Conservation (phyloP, 1,140 invertebrate genomes). For the Xylocopa sonorina region DNA sequence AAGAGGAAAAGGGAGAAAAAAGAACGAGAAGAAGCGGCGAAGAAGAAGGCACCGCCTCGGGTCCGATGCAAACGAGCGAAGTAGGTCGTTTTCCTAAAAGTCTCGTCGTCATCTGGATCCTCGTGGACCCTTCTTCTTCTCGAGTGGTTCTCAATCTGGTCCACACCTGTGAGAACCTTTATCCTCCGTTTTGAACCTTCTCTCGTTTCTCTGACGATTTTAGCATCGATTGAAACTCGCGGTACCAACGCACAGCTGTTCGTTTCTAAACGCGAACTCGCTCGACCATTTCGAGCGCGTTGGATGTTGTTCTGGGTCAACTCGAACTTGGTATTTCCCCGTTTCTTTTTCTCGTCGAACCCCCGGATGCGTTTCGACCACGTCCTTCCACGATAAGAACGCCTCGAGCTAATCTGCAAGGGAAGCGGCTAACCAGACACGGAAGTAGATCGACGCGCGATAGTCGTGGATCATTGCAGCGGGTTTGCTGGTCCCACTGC, state of each 20-base stretch:
- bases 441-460: conserved; percentile 60
- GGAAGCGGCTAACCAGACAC: conserved; percentile 73
- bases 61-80: conserved; percentile 52
- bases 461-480: not conserved
- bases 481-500: not conserved
- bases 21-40: not conserved
- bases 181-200: no score
- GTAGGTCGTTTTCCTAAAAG: conserved; percentile 55
- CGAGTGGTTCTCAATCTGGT: conserved; percentile 45
- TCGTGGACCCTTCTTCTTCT: conserved; percentile 33
- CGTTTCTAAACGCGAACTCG: no score
- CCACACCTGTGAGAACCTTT: not conserved
- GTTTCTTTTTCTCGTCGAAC: not conserved
- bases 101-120: conserved; percentile 47
- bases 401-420: conserved; percentile 50
- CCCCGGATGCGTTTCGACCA: conserved; percentile 61
- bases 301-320: not conserved
- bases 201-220: no score
- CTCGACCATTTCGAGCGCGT: no score
- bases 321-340: not conserved
- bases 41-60: conserved; percentile 38
- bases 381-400: conserved; percentile 71
- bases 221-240: no score
- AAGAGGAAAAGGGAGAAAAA: not conserved
- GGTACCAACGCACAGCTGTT: no score